phyloP scores from a whole-genome alignment of 1,140 invertebrate genomes.

The Drosophila elegans region DNA sequence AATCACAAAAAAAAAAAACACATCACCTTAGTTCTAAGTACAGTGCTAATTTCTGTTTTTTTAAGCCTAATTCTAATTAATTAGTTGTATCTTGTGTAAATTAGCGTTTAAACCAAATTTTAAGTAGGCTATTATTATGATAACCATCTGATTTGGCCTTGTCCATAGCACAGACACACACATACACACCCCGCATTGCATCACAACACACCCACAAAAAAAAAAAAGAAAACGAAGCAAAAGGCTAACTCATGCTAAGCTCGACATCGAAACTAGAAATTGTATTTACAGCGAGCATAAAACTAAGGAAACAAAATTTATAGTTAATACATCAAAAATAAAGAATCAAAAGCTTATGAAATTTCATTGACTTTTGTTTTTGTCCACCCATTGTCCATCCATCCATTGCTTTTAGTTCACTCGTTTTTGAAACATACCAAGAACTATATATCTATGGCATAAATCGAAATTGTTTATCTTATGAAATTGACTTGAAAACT shows the following conservation, averaged over 20 bases:
- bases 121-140: slow-evolving; percentile 73
- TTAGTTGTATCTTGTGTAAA: slow-evolving; percentile 81
- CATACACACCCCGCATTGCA: slow-evolving; percentile 35
- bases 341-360: slow-evolving; percentile 64
- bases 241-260: slow-evolving; percentile 74
- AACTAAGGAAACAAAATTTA: slow-evolving; percentile 67
- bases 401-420: neutral
- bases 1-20: slow-evolving; percentile 37
- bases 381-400: neutral
- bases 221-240: slow-evolving; percentile 33
- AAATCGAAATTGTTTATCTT: slow-evolving; percentile 55
- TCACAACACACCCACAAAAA: slow-evolving; percentile 25
- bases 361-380: slow-evolving; percentile 39
- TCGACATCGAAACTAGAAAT: slow-evolving; percentile 76
- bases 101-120: slow-evolving; percentile 81
- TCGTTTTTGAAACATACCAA: slow-evolving; percentile 1
- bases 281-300: slow-evolving; percentile 67
- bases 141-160: slow-evolving; percentile 57
- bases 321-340: slow-evolving; percentile 74
- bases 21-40: slow-evolving; percentile 60
- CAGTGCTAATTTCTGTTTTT: slow-evolving; percentile 65
- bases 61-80: slow-evolving; percentile 69
- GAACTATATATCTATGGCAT: slow-evolving; percentile 33
- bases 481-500: slow-evolving; percentile 61
- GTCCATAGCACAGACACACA: slow-evolving; percentile 21